Percentiles rank a stretch among this genome's conserved stretches.
phyloP scores from a whole-genome alignment of 2,797 vertebrate genomes.

The Distichodus sexfasciatus region DNA sequence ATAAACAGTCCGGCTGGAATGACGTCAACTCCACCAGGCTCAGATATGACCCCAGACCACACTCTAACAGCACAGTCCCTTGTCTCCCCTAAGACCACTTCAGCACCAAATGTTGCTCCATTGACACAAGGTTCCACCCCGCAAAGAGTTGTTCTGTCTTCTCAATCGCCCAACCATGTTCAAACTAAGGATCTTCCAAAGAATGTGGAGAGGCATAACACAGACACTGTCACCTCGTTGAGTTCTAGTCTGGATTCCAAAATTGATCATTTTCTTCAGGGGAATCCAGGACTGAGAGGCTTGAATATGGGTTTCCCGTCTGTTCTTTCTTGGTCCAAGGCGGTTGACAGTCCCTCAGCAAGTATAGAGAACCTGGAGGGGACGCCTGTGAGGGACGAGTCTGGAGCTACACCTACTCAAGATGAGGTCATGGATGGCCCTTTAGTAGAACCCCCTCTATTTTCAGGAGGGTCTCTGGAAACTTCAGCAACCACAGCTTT shows the following conservation, averaged over 20 bases:
- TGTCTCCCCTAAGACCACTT: conserved; percentile 43
- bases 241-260: conserved; percentile 88
- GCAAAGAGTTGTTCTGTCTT: conserved; percentile 50
- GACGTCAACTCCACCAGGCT: conserved; percentile 48
- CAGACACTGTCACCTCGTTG: conserved; percentile 41
- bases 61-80: conserved; percentile 43
- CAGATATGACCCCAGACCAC: conserved; percentile 40
- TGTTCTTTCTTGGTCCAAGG: conserved; percentile 50
- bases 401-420: conserved; percentile 93
- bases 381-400: conserved; percentile 91
- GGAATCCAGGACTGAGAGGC: conserved; percentile 83
- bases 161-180: conserved; percentile 65
- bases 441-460: conserved; percentile 57
- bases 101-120: conserved; percentile 48
- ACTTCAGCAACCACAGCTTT: background rate
- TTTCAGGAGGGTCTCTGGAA: conserved; percentile 18
- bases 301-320: conserved; percentile 82
- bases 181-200: conserved; percentile 65
- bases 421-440: conserved; percentile 95
- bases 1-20: conserved; percentile 81
- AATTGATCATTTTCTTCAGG: conserved; percentile 92
- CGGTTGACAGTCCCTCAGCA: conserved; percentile 59
- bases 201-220: conserved; percentile 53
- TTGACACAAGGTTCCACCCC: conserved; percentile 60
- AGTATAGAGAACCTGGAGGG: conserved; percentile 86